These are phyloP conservation scores for Oryzias curvinotus DNA, from an alignment of 2,113 vertebrate genomes.

Conservation along the genomic window DNA sequence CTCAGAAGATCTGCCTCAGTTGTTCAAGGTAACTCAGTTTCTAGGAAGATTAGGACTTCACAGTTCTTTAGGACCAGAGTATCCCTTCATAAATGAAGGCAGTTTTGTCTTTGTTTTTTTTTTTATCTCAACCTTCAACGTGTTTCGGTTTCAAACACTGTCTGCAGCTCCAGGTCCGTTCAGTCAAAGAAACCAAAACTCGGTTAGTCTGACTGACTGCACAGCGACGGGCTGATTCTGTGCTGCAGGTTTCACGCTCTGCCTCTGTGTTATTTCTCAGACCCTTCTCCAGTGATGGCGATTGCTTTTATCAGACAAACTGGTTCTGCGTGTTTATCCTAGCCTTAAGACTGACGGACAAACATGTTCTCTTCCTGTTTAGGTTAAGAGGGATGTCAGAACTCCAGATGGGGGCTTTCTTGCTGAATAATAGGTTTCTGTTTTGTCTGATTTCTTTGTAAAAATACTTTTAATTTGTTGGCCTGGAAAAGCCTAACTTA, in stretches of 20 bases:
- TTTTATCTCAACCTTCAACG: background rate
- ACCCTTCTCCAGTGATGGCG: constrained; percentile 27
- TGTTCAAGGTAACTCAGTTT: no score
- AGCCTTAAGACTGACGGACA: constrained; percentile 11
- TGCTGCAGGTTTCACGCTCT: constrained; percentile 45
- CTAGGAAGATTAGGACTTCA: no score
- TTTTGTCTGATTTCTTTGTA: constrained; percentile 33
- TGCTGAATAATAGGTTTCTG: constrained; percentile 25
- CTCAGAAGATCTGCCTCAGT: no score
- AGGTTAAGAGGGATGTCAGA: background rate
- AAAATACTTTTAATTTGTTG: constrained; percentile 6
- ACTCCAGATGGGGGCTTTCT: constrained; percentile 19
- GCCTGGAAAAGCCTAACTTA: constrained; percentile 8
- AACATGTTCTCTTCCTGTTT: constrained; percentile 2
- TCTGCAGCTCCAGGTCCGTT: constrained; percentile 14
- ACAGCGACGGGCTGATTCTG: constrained; percentile 51
- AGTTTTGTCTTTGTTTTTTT: no score
- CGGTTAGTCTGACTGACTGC: constrained; percentile 57
- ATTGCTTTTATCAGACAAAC: constrained; percentile 7
- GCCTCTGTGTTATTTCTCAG: constrained; percentile 44
- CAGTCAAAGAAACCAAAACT: constrained; percentile 47
- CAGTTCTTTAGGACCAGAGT: no score
- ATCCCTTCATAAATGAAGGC: no score
- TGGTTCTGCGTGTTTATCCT: constrained; percentile 1
- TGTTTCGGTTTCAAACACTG: background rate